phyloP scores from a whole-genome alignment of 2,113 vertebrate genomes.

The Suncus etruscus region DNA sequence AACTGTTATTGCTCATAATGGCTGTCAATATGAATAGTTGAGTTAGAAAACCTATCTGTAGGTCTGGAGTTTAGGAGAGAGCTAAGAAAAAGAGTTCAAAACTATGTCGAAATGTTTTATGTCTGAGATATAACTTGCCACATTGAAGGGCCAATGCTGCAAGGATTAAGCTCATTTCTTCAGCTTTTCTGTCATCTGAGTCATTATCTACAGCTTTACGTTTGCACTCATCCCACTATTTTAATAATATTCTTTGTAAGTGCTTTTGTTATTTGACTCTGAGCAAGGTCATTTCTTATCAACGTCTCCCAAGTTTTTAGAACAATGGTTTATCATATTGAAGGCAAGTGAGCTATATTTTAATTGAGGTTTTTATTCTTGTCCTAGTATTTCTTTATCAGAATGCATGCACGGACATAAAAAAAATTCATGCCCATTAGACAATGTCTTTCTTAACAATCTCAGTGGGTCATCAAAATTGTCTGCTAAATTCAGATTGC shows the following conservation, averaged over 20 bases:
- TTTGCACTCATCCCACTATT: background rate
- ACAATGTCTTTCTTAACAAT: background rate
- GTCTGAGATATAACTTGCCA: background rate
- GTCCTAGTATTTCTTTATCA: background rate
- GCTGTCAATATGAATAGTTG: background rate
- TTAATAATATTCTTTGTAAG: background rate
- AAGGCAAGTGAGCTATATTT: background rate
- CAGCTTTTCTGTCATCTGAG: background rate
- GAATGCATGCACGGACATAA: background rate
- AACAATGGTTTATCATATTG: background rate
- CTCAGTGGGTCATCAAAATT: background rate
- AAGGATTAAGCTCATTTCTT: background rate
- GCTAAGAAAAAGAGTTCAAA: background rate
- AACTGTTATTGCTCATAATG: background rate
- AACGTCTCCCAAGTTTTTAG: background rate
- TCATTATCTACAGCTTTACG: background rate
- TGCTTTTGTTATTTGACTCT: background rate
- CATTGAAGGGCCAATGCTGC: background rate
- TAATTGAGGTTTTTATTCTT: background rate
- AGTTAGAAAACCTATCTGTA: background rate
- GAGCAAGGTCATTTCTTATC: background rate
- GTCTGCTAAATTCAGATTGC: constrained; percentile 35
- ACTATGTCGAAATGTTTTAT: background rate
- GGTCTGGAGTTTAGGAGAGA: background rate
- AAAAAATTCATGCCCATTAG: background rate